Base-by-base conservation (phyloP, 1,140 invertebrate species). In the Babylonia areolata region DNA sequence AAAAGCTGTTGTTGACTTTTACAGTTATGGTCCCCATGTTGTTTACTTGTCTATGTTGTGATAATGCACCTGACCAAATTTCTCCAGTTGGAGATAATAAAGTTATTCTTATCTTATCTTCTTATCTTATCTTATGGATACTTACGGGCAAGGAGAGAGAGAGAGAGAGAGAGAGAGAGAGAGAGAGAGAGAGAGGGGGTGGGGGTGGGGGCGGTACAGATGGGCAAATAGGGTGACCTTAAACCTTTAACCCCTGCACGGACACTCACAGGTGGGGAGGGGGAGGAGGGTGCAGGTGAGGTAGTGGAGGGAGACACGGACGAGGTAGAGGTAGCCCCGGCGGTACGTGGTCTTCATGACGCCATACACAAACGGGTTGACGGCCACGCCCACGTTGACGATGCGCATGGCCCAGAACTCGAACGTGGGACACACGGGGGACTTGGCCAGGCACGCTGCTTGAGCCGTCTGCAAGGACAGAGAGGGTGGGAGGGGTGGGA, bases 291-390 rank as follows among this genome's bases (percentile, higher is more conserved):
- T 87, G 71, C 54, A 87, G 33, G 71, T 84, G 31, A 75, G 12
- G 54, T 84, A 84, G 33, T 87, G 82, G 3, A 87, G 28, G 1
- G 86, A 77, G n/a, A 87, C 82, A n/a, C 42, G 58, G 31, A 51
- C 73, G 0, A 87, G 73, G 80, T 87, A 87, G 39, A 84, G 28
- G 80, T 87, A 87, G 37, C 86, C 86, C 12, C 86, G n/a, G 40
- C 86, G n/a, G 81, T 87, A 87, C n/a, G 86, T 84, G 46, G 46
- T 87, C 73, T 84, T 87, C 86, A 87, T 87, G 20, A 84, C 81
- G 15, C 86, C 86, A 46, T 87, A 87, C n/a, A 87, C 86, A 35
- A 87, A 40, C 17, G 86, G 86, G 69, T 87, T 87, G 1, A 84
- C 82, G n/a, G 86, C 81, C 12, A 83, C 81, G 1, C 86, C 86